Conservation (phyloP, 2,888 invertebrate species). For the Gisinianus flammeolus region DNA sequence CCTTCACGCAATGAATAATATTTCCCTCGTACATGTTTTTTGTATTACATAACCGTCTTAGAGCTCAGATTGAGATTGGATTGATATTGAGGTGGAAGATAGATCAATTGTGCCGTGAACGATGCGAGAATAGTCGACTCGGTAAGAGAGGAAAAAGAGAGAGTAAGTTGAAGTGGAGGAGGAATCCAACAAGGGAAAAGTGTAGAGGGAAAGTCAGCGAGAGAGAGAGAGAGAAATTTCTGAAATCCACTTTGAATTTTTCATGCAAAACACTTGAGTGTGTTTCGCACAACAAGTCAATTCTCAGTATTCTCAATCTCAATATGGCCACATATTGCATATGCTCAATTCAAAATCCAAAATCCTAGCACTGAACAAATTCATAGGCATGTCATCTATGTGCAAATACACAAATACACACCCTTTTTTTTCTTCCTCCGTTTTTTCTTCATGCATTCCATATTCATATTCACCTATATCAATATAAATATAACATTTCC, state of each 20-base stretch:
- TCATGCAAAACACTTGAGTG: background rate
- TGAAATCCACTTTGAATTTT: conserved; percentile 23
- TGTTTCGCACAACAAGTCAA: conserved; percentile 12
- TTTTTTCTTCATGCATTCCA: no score
- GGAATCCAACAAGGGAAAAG: background rate
- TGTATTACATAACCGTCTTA: background rate
- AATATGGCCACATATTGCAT: background rate
- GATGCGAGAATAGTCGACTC: no score
- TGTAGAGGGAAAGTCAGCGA: background rate
- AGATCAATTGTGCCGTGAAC: conserved; percentile 23
- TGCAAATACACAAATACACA: background rate
- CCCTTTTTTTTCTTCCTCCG: no score
- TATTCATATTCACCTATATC: background rate
- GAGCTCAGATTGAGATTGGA: conserved; percentile 17
- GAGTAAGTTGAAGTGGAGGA: background rate
- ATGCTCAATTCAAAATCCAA: background rate
- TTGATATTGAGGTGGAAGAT: conserved; percentile 6
- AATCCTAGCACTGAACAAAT: background rate
- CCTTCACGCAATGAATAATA: conserved; percentile 21
- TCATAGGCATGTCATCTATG: background rate
- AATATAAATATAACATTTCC: background rate
- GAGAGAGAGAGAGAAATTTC: background rate
- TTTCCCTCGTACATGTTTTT: background rate
- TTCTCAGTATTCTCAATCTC: background rate
- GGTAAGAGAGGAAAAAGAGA: no score